Conservation (phyloP, 2,113 vertebrate genomes). For the Platysternon megacephalum region DNA sequence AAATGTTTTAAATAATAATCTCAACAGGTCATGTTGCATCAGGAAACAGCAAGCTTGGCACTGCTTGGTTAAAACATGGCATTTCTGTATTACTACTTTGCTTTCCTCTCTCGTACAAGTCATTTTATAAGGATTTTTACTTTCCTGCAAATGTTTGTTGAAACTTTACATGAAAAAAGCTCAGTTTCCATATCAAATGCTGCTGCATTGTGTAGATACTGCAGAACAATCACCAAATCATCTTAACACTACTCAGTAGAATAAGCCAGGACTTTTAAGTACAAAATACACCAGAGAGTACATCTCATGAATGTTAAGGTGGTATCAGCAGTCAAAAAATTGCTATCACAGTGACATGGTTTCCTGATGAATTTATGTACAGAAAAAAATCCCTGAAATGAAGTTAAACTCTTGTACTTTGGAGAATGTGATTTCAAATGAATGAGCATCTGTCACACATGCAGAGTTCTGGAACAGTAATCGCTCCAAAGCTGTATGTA, state of each 20-base stretch:
- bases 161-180: neutral
- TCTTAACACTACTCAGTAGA: neutral
- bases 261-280: neutral
- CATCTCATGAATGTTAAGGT: neutral
- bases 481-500: neutral
- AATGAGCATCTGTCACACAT: rapidly evolving
- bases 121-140: rapidly evolving
- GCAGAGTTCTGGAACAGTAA: neutral
- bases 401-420: neutral
- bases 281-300: neutral
- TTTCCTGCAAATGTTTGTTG: neutral
- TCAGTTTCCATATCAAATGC: rapidly evolving
- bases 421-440: neutral
- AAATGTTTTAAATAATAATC: neutral
- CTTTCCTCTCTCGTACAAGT: neutral
- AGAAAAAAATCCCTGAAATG: neutral
- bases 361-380: neutral
- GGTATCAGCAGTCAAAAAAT: neutral
- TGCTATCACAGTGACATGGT: neutral
- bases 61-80: neutral
- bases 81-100: neutral
- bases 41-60: neutral
- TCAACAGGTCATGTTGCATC: neutral
- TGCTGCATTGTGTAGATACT: rapidly evolving
- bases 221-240: neutral